Conservation (phyloP, 1,140 invertebrate species). For the Varroa destructor region DNA sequence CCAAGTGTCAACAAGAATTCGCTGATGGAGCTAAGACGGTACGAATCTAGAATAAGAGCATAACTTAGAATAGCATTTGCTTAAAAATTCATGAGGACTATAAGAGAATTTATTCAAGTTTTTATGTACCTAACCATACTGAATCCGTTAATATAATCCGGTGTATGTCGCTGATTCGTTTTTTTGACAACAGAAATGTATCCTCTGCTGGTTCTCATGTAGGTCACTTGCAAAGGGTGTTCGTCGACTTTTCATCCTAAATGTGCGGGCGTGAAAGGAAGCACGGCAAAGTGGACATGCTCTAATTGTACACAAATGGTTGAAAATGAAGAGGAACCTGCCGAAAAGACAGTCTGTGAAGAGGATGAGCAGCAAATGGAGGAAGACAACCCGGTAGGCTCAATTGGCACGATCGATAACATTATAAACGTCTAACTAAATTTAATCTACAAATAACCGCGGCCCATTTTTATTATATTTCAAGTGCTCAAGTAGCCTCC, state of each 20-base stretch:
- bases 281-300: neutral
- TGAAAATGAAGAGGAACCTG: neutral
- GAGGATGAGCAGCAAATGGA: neutral
- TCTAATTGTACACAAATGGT: neutral
- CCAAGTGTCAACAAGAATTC: slow-evolving; percentile 15
- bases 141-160: too few relatives aligned
- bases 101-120: too few relatives aligned
- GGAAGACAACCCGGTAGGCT: too few relatives aligned
- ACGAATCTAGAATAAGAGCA: neutral
- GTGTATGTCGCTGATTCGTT: too few relatives aligned
- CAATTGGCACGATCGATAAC: too few relatives aligned
- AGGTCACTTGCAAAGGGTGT: neutral
- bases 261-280: slow-evolving; percentile 1
- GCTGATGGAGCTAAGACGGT: slow-evolving; percentile 10
- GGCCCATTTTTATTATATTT: too few relatives aligned
- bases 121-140: too few relatives aligned
- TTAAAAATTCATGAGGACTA: too few relatives aligned
- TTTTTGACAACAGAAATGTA: neutral
- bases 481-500: too few relatives aligned
- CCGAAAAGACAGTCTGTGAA: neutral
- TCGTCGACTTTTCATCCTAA: slow-evolving; percentile 13
- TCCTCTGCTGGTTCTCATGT: neutral
- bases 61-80: too few relatives aligned
- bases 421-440: too few relatives aligned
- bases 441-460: too few relatives aligned